phyloP scores from a whole-genome alignment of 2,888 invertebrate species.

The Spialia ferax region DNA sequence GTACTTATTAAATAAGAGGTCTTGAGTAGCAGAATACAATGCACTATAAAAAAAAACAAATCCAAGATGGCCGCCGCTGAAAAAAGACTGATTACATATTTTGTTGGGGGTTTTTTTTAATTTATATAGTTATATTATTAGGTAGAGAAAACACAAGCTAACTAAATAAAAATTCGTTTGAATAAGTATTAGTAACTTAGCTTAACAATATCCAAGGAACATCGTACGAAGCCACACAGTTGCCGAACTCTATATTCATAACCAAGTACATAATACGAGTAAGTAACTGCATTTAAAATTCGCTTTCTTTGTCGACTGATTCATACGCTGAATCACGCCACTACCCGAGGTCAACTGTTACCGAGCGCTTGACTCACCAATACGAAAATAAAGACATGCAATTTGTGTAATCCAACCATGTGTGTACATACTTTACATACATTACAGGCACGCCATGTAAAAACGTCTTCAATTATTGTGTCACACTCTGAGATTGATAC shows the following conservation, averaged over 20 bases:
- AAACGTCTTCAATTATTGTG: conserved; percentile 3
- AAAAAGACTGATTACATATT: too few relatives aligned
- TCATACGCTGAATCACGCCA: conserved; percentile 62
- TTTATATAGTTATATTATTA: too few relatives aligned
- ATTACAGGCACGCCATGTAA: conserved; percentile 6
- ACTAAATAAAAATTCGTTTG: too few relatives aligned
- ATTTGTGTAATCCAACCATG: conserved; percentile 44
- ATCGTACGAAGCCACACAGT: not conserved
- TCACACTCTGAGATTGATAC: not conserved
- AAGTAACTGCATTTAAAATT: conserved; percentile 1
- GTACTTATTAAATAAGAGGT: too few relatives aligned
- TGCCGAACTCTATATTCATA: not conserved
- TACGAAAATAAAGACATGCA: conserved; percentile 54
- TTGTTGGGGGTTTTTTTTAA: too few relatives aligned
- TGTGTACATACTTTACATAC: not conserved
- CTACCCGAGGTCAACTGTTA: conserved; percentile 59
- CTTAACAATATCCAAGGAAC: not conserved
- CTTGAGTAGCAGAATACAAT: too few relatives aligned
- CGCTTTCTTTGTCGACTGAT: conserved; percentile 11
- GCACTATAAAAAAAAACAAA: too few relatives aligned
- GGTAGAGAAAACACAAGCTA: too few relatives aligned
- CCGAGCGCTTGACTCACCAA: conserved; percentile 57
- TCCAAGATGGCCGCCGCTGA: too few relatives aligned
- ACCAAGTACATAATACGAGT: not conserved
- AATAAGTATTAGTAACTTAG: too few relatives aligned